Conservation (phyloP, 2,113 vertebrate species). For the Ictalurus punctatus region DNA sequence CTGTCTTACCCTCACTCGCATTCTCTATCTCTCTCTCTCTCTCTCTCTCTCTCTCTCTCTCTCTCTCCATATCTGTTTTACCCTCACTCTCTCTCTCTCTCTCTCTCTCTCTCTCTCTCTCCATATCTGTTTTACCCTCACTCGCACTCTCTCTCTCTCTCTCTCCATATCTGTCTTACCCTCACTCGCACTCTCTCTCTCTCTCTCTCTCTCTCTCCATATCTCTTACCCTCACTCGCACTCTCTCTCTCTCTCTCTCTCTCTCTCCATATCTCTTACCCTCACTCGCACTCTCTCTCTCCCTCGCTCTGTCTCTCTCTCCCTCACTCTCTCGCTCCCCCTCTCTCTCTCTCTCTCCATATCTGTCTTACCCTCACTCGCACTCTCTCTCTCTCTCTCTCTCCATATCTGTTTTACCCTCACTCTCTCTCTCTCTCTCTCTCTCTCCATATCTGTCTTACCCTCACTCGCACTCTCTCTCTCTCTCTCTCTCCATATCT, state of each 20-base stretch:
- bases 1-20: background rate
- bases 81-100: background rate
- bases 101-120: conserved; percentile 27
- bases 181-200: conserved; percentile 38
- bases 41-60: conserved; percentile 42
- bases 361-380: conserved; percentile 15
- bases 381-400: background rate
- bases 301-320: background rate
- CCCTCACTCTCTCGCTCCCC: conserved; percentile 39
- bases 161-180: background rate
- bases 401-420: conserved; percentile 8
- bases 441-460: conserved; percentile 35
- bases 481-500: conserved; percentile 53
- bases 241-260: conserved; percentile 40
- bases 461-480: conserved; percentile 42
- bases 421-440: background rate
- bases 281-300: conserved; percentile 54
- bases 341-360: conserved; percentile 34
- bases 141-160: background rate
- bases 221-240: conserved; percentile 36
- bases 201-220: background rate
- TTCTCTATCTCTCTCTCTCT: conserved; percentile 33
- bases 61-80: too few species aligned
- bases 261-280: background rate
- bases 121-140: background rate